Base-by-base conservation (phyloP, 2,113 vertebrate species). In the Salminus brasiliensis region DNA sequence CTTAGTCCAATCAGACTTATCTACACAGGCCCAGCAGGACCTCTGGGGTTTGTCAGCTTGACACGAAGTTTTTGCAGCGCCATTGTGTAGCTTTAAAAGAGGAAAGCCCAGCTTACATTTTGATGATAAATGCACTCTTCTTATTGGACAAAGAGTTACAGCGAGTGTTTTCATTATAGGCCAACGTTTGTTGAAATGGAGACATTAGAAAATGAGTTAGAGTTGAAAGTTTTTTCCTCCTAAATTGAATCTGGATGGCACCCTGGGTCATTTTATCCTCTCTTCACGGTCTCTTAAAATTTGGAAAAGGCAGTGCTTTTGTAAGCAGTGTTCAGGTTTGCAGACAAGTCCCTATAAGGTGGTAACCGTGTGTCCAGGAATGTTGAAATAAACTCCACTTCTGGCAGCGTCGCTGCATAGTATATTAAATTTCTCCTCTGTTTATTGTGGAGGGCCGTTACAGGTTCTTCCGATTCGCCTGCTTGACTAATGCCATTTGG, bases 331-430 rank as follows among this genome's bases (percentile, higher is more conserved):
- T 55, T 57, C 82, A 89, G 83, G 80, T 77, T 85, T 85, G 84
- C 83, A 88, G 87, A 89, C 83, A 91, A 88, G 86, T 84, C 91
- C 89, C 80, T 90, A 91, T 89, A 92, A 89, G 90, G 90, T 62
- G 87, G 47, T 72, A 70, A 78, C 52, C 70, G 25, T 76, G 75
- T 81, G 78, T 32, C 15, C 29, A 83, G 89, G 89, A 91, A 91
- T 91, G 90, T 86, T 9, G 71, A 87, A 87, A 88, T 88, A 79
- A 90, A 87, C 87, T 87, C 78, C 82, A 67, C 53, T 63, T 84
- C 84, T 90, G 88, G 86, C 88, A 67, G 76, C 73, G 73, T 74
- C 70, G 65, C 76, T 77, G 57, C 73, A 66, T 78, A 79, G 88
- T 90, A 88, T 72, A 89, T 89, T 87, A 87, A 68, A 49, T 83